Evolutionary conservation across 2,797 vertebrate species (phyloP).

Genomic region (Columba guinea): DNA sequence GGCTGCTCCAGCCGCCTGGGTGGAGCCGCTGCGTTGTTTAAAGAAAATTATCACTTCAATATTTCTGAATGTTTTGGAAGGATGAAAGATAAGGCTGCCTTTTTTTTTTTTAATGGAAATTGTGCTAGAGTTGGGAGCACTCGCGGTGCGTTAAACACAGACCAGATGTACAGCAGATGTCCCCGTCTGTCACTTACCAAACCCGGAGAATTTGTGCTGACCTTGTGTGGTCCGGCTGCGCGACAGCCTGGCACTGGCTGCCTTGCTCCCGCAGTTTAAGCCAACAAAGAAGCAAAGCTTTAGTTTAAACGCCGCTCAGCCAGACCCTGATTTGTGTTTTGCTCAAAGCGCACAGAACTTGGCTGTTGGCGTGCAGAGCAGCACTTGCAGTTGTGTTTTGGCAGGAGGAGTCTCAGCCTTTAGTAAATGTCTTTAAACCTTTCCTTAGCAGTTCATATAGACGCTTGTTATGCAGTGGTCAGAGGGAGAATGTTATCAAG

Average conservation of each 20-base stretch:
- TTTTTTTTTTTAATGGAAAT: background rate
- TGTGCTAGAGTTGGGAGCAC: background rate
- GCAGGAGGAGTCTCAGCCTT: background rate
- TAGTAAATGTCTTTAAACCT: background rate
- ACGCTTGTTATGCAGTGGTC: background rate
- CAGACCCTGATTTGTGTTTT: background rate
- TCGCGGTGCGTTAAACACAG: fast-evolving
- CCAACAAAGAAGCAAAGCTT: background rate
- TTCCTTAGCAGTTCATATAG: background rate
- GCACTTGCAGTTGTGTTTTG: background rate
- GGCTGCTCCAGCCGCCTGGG: background rate
- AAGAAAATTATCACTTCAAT: background rate
- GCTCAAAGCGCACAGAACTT: fast-evolving
- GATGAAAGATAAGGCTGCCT: background rate
- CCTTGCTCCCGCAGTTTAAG: fast-evolving
- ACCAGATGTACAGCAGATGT: background rate
- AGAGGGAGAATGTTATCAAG: background rate
- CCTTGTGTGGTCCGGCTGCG: background rate
- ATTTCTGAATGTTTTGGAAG: background rate
- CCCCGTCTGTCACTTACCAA: background rate
- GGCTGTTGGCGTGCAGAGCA: fast-evolving
- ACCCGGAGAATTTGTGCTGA: background rate
- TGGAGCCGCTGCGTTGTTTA: background rate
- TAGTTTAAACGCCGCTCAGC: background rate
- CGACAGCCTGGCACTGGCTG: background rate